These are phyloP conservation scores for Epirrhoe alternata DNA, from an alignment of 2,888 invertebrate genomes.

Conservation along the genomic window DNA sequence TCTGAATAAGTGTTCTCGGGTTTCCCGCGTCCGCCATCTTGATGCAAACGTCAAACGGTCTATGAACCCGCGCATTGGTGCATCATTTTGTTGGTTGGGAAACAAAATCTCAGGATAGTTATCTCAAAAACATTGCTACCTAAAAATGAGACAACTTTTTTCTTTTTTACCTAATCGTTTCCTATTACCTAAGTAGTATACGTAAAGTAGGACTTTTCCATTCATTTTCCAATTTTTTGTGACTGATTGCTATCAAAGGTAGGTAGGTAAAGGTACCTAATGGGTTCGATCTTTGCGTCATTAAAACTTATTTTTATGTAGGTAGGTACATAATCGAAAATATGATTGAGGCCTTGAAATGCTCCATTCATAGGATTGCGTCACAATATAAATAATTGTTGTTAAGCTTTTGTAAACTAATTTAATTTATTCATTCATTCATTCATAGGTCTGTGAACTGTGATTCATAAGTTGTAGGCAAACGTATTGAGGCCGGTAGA, in stretches of 20 bases:
- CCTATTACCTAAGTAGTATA: too few relatives aligned
- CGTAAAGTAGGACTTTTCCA: too few relatives aligned
- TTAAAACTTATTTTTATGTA: background rate
- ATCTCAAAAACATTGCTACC: too few relatives aligned
- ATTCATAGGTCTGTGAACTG: constrained; percentile 10
- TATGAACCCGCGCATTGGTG: constrained; percentile 50
- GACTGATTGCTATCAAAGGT: too few relatives aligned
- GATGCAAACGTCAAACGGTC: constrained; percentile 64
- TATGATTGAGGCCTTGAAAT: background rate
- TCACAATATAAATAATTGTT: constrained; percentile 36
- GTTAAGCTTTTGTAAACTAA: constrained; percentile 34
- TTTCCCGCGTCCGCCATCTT: constrained; percentile 67
- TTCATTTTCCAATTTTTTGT: too few relatives aligned
- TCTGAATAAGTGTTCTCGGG: constrained; percentile 71
- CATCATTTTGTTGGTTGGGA: constrained; percentile 36
- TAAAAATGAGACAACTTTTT: too few relatives aligned
- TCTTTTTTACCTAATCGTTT: too few relatives aligned
- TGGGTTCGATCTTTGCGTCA: too few relatives aligned
- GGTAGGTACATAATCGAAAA: background rate
- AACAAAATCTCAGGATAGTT: constrained; percentile 2
- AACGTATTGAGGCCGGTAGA: background rate
- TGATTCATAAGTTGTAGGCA: constrained; percentile 2
- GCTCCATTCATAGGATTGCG: constrained; percentile 32
- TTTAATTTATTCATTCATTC: constrained; percentile 40
- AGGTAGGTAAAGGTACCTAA: too few relatives aligned